Base-by-base conservation (phyloP, 2,797 vertebrate genomes). In the Rhinophrynus dorsalis region DNA sequence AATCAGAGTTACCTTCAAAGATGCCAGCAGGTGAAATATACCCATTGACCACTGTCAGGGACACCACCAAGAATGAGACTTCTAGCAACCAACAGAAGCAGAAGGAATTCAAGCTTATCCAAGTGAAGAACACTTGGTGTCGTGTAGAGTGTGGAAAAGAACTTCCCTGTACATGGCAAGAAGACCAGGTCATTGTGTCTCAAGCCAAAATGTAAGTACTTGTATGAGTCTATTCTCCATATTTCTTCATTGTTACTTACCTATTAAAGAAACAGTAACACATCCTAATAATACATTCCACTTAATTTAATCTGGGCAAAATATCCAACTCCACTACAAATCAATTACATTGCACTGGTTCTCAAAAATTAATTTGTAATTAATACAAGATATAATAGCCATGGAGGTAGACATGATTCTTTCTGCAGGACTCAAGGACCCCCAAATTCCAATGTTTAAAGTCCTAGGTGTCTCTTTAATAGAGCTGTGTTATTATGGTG, bases 191-290 rank as follows among this genome's bases (percentile, higher is more conserved):
- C 18, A 79, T 69, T 32, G 75, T 88, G 17, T 93, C 90, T 0
- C 74, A 89, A 69, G 90, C 92, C 52, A 92, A 91, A 85, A 91
- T 94, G 93, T 93, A 68, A 90, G 91, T 92, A 80, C 6, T n/a
- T n/a, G n/a, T n/a, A n/a, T n/a, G n/a, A n/a, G 3, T 47, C 67
- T 20, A 30, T 3, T 26, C 12, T 4, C 8, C 56, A 10, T 29
- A 32, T 17, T 11, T 3, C 15, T 15, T 7, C 30, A 12, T 11
- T 11, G 21, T 13, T 21, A 2, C 20, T 2, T 12, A n/a, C n/a
- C n/a, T n/a, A n/a, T n/a, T n/a, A n/a, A n/a, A n/a, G 8, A 18
- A n/a, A n/a, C n/a, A n/a, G n/a, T n/a, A n/a, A n/a, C n/a, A n/a
- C n/a, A n/a, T n/a, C n/a, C n/a, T n/a, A n/a, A n/a, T n/a, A n/a